These are phyloP conservation scores for Leontopithecus rosalia DNA, from an alignment of 2,797 vertebrate species.

Conservation along the genomic window DNA sequence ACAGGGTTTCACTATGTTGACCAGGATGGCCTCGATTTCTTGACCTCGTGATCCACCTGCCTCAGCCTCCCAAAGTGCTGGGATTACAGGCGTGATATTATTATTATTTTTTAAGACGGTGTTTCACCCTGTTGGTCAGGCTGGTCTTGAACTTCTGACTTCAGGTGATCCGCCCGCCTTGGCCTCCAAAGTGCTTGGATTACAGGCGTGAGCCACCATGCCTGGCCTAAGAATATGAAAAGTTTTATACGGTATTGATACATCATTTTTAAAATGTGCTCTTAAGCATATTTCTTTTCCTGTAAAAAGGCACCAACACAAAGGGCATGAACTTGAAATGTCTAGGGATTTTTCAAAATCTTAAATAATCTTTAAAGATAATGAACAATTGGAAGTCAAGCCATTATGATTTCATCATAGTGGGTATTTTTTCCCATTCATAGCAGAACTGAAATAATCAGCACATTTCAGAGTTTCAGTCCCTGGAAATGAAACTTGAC, in stretches of 20 bases:
- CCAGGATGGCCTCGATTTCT: too few species aligned
- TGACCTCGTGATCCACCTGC: too few species aligned
- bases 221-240: not conserved
- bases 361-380: slow-evolving; percentile 54
- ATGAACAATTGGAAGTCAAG: slow-evolving; percentile 25
- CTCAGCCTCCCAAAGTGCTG: too few species aligned
- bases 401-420: slow-evolving; percentile 28
- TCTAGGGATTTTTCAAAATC: slow-evolving; percentile 40
- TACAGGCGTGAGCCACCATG: too few species aligned
- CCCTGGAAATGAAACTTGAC: not conserved
- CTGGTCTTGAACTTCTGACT: too few species aligned
- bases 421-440: slow-evolving; percentile 21
- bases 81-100: too few species aligned
- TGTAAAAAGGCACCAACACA: not conserved
- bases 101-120: too few species aligned
- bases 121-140: too few species aligned
- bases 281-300: slow-evolving; percentile 13
- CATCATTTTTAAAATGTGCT: not conserved
- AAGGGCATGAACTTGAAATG: slow-evolving; percentile 40
- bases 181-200: too few species aligned
- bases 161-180: too few species aligned
- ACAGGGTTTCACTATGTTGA: too few species aligned
- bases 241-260: not conserved
- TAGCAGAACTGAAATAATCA: slow-evolving; percentile 22
- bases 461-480: not conserved